Evolutionary conservation across 2,888 invertebrate genomes (phyloP).

Genomic region (Perithous albicinctus): DNA sequence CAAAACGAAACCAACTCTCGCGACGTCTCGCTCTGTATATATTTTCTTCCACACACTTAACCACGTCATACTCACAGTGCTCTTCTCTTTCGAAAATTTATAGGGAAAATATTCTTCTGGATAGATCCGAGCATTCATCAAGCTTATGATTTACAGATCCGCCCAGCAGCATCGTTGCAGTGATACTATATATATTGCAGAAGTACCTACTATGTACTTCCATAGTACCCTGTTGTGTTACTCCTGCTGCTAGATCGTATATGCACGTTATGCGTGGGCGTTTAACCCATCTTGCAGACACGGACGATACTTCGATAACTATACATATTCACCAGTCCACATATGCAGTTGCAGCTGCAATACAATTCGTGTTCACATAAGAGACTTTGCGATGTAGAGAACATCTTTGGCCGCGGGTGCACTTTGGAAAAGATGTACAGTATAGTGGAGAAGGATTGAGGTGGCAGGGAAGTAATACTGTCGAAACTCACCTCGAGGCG

Average conservation of each 20-base stretch:
- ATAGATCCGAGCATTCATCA: conserved; percentile 78
- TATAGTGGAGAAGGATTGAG: conserved; percentile 1
- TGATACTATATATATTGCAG: conserved; percentile 39
- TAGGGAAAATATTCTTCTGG: conserved; percentile 74
- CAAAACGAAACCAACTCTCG: conserved; percentile 17
- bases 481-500: conserved; percentile 56
- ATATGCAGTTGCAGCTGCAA: conserved; percentile 29
- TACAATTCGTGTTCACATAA: not conserved
- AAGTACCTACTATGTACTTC: conserved; percentile 6
- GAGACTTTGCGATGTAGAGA: conserved; percentile 30
- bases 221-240: conserved; percentile 38
- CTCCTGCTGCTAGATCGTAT: conserved; percentile 17
- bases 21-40: conserved; percentile 16
- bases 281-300: conserved; percentile 26
- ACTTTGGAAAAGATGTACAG: conserved; percentile 12
- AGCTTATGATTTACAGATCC: conserved; percentile 78
- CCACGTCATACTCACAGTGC: conserved; percentile 5
- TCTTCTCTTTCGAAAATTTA: conserved; percentile 70
- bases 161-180: conserved; percentile 51
- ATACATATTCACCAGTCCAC: conserved; percentile 50
- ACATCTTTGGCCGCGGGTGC: conserved; percentile 55
- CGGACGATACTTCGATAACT: conserved; percentile 43
- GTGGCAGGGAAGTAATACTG: conserved; percentile 30
- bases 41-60: not conserved
- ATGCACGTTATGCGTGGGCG: conserved; percentile 5